A percentile compares a stretch with the other conserved stretches of the same genome.
Evolutionary conservation across 37 sponge, comb jelly and placozoan genomes (phyloP).

Genomic region (Trichoplax adhaerens): DNA sequence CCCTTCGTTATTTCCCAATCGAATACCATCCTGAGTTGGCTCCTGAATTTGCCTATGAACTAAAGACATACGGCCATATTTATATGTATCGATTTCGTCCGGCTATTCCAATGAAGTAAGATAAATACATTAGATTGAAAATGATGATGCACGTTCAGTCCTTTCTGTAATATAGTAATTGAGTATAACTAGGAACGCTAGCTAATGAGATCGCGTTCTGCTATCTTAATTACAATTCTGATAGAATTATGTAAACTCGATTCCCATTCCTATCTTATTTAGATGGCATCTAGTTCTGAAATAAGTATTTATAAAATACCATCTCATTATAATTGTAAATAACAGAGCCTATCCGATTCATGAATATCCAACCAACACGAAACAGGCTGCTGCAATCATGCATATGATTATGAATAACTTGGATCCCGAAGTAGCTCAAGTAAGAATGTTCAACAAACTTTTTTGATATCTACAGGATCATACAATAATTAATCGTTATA

Average conservation of each 20-base stretch:
- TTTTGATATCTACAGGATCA: background rate
- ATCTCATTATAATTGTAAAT: too few relatives aligned
- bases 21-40: slow-evolving; percentile 43
- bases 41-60: slow-evolving; percentile 76
- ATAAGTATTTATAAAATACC: too few relatives aligned
- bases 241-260: too few relatives aligned
- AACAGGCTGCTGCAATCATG: slow-evolving; percentile 85
- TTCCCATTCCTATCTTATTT: too few relatives aligned
- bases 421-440: slow-evolving; percentile 82
- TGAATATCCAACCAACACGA: slow-evolving; percentile 55
- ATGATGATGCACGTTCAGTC: too few relatives aligned
- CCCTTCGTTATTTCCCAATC: slow-evolving; percentile 79
- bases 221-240: too few relatives aligned
- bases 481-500: background rate
- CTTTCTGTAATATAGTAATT: too few relatives aligned
- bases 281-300: too few relatives aligned
- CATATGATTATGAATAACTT: slow-evolving; percentile 99
- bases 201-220: too few relatives aligned
- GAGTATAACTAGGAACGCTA: too few relatives aligned
- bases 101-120: slow-evolving; percentile 46
- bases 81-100: slow-evolving; percentile 92
- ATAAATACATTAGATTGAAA: background rate
- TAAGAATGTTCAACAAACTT: background rate
- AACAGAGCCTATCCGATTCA: slow-evolving; percentile 74
- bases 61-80: slow-evolving; percentile 78